phyloP scores from a whole-genome alignment of 2,888 invertebrate genomes.

The Tyria jacobaeae region DNA sequence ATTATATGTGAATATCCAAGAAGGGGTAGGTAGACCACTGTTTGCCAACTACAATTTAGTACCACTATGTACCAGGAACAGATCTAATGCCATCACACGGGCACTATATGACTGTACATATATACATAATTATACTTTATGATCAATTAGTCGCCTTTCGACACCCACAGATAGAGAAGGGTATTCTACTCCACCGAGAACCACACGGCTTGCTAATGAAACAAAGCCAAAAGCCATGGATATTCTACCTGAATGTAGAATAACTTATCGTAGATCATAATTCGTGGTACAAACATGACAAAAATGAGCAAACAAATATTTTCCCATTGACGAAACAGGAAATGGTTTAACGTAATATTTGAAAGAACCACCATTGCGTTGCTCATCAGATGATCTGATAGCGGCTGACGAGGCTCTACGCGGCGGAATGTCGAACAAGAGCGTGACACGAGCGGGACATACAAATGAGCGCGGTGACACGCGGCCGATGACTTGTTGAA shows the following conservation, averaged over 20 bases:
- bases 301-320: constrained; percentile 12
- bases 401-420: constrained; percentile 4
- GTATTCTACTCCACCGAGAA: too few species aligned
- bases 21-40: too few species aligned
- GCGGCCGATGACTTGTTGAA: constrained; percentile 28
- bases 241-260: not conserved
- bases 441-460: constrained; percentile 19
- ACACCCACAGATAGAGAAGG: too few species aligned
- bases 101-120: too few species aligned
- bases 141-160: too few species aligned
- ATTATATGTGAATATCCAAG: too few species aligned
- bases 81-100: too few species aligned
- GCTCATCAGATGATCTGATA: constrained; percentile 12
- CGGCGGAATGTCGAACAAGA: constrained; percentile 23
- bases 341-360: constrained; percentile 7
- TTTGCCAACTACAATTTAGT: too few species aligned
- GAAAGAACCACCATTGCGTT: not conserved
- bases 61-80: too few species aligned
- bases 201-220: too few species aligned
- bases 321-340: constrained; percentile 17
- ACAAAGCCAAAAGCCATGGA: not conserved
- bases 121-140: too few species aligned
- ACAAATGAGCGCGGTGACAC: constrained; percentile 31
- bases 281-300: constrained; percentile 3
- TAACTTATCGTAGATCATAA: not conserved